Evolutionary conservation across 2,888 invertebrate species (phyloP), one percentile per base, ranked within the genome.

Genomic region (Ornithoptera alexandrae): DNA sequence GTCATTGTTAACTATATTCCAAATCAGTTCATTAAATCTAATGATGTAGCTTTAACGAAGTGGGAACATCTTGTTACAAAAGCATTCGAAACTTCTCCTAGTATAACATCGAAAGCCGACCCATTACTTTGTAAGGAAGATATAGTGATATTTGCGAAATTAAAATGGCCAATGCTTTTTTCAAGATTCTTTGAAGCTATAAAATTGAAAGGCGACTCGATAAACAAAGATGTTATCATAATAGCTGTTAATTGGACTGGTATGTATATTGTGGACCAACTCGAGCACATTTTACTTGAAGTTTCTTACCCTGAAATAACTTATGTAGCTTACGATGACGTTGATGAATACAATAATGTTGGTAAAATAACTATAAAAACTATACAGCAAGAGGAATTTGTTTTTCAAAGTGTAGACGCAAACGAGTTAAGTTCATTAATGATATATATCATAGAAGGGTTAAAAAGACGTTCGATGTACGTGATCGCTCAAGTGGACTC

Each of bases 181-280:
- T 98, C 98, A 0, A 94, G 97, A 81, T 98, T 98, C 86, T 99
- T 97, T 81, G 98, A 99, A 91, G 98, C 97, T 0, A 93, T 96
- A n/a, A 96, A 96, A 82, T 87, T 94, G 62, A 95, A 95, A 72
- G 96, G 96, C 0, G 95, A 95, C 0, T 92, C 93, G 42, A 92
- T 96, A 10, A 91, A 93, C 10, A 94, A 94, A 75, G 94, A 95
- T 76, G 95, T 97, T 77, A 94, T 98, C 24, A 97, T 99, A 67
- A 95, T 99, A 73, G 98, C 98, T 4, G 95, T 99, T 5, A 99
- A 99, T 87, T 98, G 98, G 95, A 97, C 97, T 0, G 98, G 98
- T 2, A 95, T 98, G 67, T 98, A 97, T 81, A 96, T 98, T 68
- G 96, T 98, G 0, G 98, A 98, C 86, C 97, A 98, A 85, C 95